These are phyloP conservation scores for Bombylius major DNA, from an alignment of 2,888 invertebrate species.

Conservation along the genomic window DNA sequence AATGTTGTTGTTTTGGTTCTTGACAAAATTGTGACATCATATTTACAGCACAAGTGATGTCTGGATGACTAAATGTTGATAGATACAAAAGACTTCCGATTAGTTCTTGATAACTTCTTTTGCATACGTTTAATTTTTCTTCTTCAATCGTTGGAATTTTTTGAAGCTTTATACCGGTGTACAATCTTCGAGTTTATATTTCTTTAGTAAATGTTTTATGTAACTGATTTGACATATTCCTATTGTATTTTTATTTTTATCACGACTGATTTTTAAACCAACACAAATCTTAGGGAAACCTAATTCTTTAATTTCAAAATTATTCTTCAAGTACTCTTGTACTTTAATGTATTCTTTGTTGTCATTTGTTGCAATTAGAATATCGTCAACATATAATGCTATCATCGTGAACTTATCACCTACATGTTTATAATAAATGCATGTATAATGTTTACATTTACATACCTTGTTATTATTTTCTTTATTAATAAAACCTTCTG, in stretches of 20 bases:
- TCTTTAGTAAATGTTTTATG: not conserved
- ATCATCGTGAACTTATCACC: not conserved
- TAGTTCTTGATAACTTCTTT: too few species aligned
- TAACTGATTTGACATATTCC: not conserved
- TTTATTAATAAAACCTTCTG: not conserved
- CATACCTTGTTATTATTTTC: not conserved
- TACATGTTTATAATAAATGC: not conserved
- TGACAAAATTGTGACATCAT: constrained; percentile 1
- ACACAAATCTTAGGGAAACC: not conserved
- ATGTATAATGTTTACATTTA: not conserved
- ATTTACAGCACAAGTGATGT: constrained; percentile 3
- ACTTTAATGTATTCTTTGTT: not conserved
- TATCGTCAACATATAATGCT: not conserved
- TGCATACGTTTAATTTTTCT: not conserved
- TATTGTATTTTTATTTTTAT: not conserved
- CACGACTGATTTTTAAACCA: not conserved
- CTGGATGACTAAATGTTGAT: not conserved
- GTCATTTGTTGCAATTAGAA: not conserved
- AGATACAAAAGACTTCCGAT: too few species aligned
- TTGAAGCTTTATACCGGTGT: not conserved
- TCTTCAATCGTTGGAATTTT: not conserved
- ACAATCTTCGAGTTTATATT: not conserved
- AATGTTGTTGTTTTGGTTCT: constrained; percentile 4
- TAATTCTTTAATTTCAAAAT: not conserved
- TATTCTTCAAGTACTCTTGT: not conserved